These are phyloP conservation scores for Ceratotherium simum DNA, from an alignment of 2,113 vertebrate species.

Conservation along the genomic window DNA sequence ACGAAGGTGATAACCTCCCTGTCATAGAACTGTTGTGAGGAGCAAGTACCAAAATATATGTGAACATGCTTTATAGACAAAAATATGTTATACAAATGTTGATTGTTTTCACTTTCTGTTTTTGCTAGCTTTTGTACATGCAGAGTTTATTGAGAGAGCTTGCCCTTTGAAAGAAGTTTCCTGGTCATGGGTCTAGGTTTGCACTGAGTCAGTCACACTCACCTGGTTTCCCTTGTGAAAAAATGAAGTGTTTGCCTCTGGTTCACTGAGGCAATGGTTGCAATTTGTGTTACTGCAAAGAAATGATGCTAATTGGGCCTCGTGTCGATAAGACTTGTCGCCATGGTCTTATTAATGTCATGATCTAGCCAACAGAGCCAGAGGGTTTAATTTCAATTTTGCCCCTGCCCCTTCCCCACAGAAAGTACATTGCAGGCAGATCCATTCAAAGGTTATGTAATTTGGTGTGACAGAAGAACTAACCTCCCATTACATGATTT, in stretches of 20 bases:
- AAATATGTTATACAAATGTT: slow-evolving; percentile 10
- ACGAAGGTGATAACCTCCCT: neutral
- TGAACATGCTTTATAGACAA: neutral
- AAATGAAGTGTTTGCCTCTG: slow-evolving; percentile 44
- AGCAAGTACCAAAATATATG: neutral
- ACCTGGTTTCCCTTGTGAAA: neutral
- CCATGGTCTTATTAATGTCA: neutral
- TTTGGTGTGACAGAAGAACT: neutral
- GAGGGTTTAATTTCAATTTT: too few species aligned
- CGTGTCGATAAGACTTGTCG: neutral
- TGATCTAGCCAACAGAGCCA: neutral
- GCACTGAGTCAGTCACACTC: neutral
- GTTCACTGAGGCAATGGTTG: neutral
- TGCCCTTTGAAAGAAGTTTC: neutral
- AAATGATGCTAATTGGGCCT: neutral
- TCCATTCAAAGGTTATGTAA: too few species aligned
- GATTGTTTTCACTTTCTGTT: neutral
- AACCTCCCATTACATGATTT: slow-evolving; percentile 7
- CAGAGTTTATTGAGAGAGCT: neutral
- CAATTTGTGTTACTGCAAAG: slow-evolving; percentile 12
- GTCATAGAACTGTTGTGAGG: neutral
- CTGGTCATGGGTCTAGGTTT: neutral
- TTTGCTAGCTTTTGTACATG: neutral
- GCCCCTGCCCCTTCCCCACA: too few species aligned
- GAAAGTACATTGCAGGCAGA: too few species aligned